Conservation (phyloP, 2,888 invertebrate species). For the Augochlorella aurata region DNA sequence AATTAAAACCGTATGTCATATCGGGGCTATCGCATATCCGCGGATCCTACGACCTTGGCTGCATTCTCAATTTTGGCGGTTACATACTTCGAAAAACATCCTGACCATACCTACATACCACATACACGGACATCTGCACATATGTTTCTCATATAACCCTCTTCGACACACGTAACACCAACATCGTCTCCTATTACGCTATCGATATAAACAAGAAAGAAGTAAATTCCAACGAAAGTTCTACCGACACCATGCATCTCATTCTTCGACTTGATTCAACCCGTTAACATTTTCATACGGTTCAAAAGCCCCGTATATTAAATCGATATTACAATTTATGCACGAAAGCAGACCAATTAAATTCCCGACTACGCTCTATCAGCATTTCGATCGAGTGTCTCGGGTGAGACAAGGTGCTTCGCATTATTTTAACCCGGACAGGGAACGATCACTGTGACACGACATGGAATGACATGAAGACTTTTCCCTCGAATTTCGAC, state of each 20-base stretch:
- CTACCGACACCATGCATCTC: background rate
- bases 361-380: background rate
- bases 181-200: background rate
- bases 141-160: constrained; percentile 12
- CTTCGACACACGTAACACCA: background rate
- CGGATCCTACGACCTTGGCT: constrained; percentile 24
- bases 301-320: background rate
- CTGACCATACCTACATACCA: background rate
- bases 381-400: background rate
- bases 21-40: constrained; percentile 2
- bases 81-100: constrained; percentile 36
- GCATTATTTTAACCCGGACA: background rate
- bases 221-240: background rate
- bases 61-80: constrained; percentile 39
- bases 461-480: background rate
- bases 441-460: background rate
- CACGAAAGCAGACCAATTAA: background rate
- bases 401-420: background rate
- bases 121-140: background rate
- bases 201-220: background rate
- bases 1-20: constrained; percentile 14
- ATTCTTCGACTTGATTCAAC: background rate
- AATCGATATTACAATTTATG: constrained; percentile 11
- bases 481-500: background rate
- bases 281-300: background rate